Percentiles rank a stretch among this genome's conserved stretches.
These are phyloP conservation scores for Xestobium rufovillosum DNA, from an alignment of 2,888 invertebrate genomes.

Conservation along the genomic window DNA sequence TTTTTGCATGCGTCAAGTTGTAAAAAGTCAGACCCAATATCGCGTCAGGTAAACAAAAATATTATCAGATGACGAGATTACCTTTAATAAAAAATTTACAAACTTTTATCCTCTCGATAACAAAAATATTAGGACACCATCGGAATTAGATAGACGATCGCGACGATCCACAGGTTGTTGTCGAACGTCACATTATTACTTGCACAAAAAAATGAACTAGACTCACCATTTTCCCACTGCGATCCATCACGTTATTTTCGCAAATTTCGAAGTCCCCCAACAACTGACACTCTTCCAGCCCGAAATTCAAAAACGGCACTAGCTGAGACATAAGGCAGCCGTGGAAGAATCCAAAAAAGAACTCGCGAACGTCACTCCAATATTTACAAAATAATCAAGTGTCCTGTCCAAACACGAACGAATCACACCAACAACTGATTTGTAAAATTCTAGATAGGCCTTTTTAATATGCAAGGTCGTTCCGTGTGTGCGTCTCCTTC, in stretches of 20 bases:
- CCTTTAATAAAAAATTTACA: too few species aligned
- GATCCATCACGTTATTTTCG: conserved; percentile 28
- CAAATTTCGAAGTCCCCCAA: conserved; percentile 31
- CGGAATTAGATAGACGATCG: too few species aligned
- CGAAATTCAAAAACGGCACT: conserved; percentile 49
- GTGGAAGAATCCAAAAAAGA: conserved; percentile 14
- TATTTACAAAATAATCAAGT: conserved; percentile 4
- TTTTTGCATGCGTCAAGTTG: too few species aligned
- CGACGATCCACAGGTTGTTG: too few species aligned
- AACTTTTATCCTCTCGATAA: too few species aligned
- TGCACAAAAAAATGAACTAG: conserved; percentile 4
- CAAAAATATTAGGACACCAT: too few species aligned
- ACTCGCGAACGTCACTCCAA: conserved; percentile 13
- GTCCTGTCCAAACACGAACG: conserved; percentile 7
- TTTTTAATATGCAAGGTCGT: conserved; percentile 31
- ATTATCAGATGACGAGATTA: too few species aligned
- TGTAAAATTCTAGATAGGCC: conserved; percentile 28
- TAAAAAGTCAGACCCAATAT: too few species aligned
- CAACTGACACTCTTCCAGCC: conserved; percentile 33
- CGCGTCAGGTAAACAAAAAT: too few species aligned
- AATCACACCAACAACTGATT: conserved; percentile 24
- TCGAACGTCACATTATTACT: too few species aligned
- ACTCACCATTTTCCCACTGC: conserved; percentile 36
- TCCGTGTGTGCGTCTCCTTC: conserved; percentile 14
- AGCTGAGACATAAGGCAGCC: conserved; percentile 54